A percentile compares a stretch with the other conserved stretches of the same genome.
Evolutionary conservation across 1,140 invertebrate genomes (phyloP).

Genomic region (Muscidifurax raptorellus): DNA sequence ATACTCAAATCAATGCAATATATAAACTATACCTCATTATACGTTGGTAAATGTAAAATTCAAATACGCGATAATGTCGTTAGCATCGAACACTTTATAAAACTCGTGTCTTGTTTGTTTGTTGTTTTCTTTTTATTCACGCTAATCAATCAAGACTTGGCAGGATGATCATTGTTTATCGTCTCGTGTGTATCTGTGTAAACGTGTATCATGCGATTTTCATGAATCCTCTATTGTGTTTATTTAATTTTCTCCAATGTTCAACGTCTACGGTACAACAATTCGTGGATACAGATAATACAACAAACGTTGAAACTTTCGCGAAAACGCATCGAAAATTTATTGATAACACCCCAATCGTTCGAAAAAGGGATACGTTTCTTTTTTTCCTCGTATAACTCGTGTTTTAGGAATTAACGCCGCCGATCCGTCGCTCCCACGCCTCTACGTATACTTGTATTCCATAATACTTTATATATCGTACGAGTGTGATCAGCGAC

Average conservation of each 20-base stretch:
- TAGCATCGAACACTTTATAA: constrained; percentile 32
- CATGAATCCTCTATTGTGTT: constrained; percentile 2
- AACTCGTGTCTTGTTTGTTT: constrained; percentile 21
- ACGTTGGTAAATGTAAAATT: constrained; percentile 12
- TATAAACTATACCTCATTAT: not conserved
- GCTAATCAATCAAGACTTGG: constrained; percentile 21
- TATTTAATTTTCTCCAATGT: constrained; percentile 33
- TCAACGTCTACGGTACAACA: constrained; percentile 43
- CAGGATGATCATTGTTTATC: constrained; percentile 40
- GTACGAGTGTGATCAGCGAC: not conserved
- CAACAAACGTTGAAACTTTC: constrained; percentile 30
- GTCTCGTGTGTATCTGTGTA: constrained; percentile 1
- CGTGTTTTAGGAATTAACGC: not conserved
- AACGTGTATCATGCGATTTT: no score
- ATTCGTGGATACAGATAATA: constrained; percentile 26
- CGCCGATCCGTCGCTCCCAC: not conserved
- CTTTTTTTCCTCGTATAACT: not conserved
- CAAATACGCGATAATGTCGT: constrained; percentile 12
- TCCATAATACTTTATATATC: constrained; percentile 17
- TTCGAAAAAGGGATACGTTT: not conserved
- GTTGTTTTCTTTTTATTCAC: not conserved
- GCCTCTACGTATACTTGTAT: not conserved
- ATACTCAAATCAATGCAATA: not conserved
- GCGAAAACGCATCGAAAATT: constrained; percentile 22
- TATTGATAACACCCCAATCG: constrained; percentile 2